Evolutionary conservation across 2,797 vertebrate genomes (phyloP), one percentile per base, ranked within the genome.

Genomic region (Fratercula arctica): DNA sequence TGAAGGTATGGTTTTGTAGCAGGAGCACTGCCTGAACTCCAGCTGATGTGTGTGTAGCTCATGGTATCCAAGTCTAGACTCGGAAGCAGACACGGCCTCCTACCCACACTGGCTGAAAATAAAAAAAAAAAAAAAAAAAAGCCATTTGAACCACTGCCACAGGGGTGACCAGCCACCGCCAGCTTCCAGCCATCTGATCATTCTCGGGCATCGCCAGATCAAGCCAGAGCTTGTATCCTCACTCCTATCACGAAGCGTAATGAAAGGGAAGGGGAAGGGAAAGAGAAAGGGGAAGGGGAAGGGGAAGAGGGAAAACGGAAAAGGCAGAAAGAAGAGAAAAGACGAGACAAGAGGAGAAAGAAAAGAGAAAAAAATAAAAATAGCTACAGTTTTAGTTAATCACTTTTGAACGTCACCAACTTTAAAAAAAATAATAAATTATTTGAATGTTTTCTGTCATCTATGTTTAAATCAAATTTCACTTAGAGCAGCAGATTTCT

Each of bases 401-500:
- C 23, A 18, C 14, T 87, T 94, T 41, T 56, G 15, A 89, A 81
- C 37, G 17, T 45, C 57, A n/a, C 10, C 19, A 82, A 46, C 26
- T 43, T 78, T 24, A 2, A 2, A 80, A 85, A 85, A 69, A 82
- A 76, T 3, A 64, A 45, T 24, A 53, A 78, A 88, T 53, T 48
- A 73, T 75, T 86, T 87, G 10, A 84, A 88, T 70, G 29, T 23
- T 91, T 93, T 89, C 25, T 94, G 53, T 84, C 85, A 89, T 72
- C 37, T 70, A 26, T 67, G 53, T 70, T 87, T 86, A 92, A 96
- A 94, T 94, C 78, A 96, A 80, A 97, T 96, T 87, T 94, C 87
- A 90, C 95, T 85, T 11, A 43, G 56, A 89, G 67, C 81, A 93
- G 92, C 80, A 89, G 92, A 96, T 95, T 97, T 97, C 91, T 93